Evolutionary conservation across 2,113 vertebrate species (phyloP).

Genomic region (Corythoichthys haematopterus): DNA sequence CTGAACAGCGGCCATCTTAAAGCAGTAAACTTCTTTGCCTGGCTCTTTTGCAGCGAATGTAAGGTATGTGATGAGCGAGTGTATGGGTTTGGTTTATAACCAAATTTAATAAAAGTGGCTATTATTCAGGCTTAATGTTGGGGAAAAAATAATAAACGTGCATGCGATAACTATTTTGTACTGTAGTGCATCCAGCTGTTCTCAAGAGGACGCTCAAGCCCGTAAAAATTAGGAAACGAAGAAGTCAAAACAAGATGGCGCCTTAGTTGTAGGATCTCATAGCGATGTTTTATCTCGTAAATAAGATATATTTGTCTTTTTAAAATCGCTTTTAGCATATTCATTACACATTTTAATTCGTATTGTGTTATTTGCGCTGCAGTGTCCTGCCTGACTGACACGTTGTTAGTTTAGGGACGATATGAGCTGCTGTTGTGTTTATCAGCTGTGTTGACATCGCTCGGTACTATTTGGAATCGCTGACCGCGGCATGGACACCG

Average conservation of each 20-base stretch:
- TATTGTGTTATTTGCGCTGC: not conserved
- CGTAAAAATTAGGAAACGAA: not conserved
- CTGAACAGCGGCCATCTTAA: not conserved
- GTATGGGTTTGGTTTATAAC: too few species aligned
- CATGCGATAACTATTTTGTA: too few species aligned
- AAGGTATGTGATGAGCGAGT: too few species aligned
- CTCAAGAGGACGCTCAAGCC: not conserved
- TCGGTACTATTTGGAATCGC: not conserved
- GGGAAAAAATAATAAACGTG: too few species aligned
- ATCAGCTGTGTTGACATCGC: not conserved
- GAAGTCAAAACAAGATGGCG: constrained; percentile 5
- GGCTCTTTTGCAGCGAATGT: too few species aligned
- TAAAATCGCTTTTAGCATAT: not conserved
- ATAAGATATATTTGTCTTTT: not conserved
- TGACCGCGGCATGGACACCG: constrained; percentile 34
- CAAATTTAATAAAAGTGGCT: too few species aligned
- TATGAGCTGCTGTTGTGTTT: not conserved
- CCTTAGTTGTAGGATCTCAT: not conserved
- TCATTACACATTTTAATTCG: not conserved
- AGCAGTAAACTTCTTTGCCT: too few species aligned
- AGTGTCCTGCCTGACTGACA: not conserved
- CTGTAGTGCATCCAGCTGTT: too few species aligned
- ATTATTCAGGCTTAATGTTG: too few species aligned
- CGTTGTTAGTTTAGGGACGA: not conserved
- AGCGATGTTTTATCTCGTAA: not conserved